phyloP scores from a whole-genome alignment of 1,140 invertebrate species.

The Tetramorium alpestre region DNA sequence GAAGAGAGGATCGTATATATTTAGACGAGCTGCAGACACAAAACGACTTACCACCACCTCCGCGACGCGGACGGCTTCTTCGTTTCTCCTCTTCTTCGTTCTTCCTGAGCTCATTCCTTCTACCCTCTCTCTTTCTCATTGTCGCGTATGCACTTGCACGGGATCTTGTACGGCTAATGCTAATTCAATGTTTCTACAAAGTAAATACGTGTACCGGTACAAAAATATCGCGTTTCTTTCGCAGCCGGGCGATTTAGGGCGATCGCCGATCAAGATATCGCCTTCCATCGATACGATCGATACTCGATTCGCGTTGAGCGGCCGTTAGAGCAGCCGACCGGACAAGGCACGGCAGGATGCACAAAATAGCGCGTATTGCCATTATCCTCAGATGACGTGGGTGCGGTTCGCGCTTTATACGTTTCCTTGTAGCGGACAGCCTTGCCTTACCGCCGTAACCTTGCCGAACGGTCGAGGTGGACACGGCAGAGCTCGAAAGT shows the following conservation, averaged over 20 bases:
- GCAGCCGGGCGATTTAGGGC: neutral
- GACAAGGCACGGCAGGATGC: constrained; percentile 76
- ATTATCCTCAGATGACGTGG: constrained; percentile 62
- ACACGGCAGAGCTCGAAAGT: neutral
- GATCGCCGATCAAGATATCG: constrained; percentile 32
- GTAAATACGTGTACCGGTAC: neutral
- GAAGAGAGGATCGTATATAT: constrained; percentile 78
- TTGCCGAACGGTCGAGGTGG: neutral
- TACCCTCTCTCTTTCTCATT: neutral
- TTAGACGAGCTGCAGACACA: constrained; percentile 81
- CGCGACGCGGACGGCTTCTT: constrained; percentile 61
- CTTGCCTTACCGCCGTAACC: constrained; percentile 40
- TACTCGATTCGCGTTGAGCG: constrained; percentile 27
- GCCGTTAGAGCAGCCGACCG: constrained; percentile 44
- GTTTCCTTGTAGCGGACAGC: constrained; percentile 41
- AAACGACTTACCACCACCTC: constrained; percentile 81
- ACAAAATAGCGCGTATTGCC: constrained; percentile 63
- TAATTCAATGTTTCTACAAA: neutral
- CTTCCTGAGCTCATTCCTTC: constrained; percentile 22
- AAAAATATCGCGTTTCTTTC: neutral
- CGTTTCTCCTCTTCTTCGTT: constrained; percentile 52
- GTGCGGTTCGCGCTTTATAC: constrained; percentile 59
- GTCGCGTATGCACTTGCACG: constrained; percentile 2
- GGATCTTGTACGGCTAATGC: constrained; percentile 20
- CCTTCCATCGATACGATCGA: constrained; percentile 55